A percentile compares a stretch with the other conserved stretches of the same genome.
Conservation (phyloP, 1,140 invertebrate genomes). For the Belonocnema kinseyi region DNA sequence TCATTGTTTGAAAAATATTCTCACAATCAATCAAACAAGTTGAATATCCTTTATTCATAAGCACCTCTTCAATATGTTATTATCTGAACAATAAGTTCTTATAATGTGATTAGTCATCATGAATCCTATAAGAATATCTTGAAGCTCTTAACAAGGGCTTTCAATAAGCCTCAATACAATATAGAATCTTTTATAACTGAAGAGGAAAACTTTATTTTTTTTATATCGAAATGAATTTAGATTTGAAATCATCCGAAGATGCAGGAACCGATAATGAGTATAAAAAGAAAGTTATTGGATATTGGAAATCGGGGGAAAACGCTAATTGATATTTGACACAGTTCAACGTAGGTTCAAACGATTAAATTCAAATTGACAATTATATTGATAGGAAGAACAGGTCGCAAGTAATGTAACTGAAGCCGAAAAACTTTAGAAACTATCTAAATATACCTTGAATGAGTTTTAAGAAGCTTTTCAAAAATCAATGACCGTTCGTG, state of each 20-base stretch:
- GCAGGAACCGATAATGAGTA: conserved; percentile 21
- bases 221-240: background rate
- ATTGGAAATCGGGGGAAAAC: conserved; percentile 23
- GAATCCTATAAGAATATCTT: background rate
- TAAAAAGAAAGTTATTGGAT: conserved; percentile 31
- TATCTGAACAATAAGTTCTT: too few species aligned
- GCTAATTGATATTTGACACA: conserved; percentile 11
- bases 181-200: too few species aligned
- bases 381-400: conserved; percentile 43
- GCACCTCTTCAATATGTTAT: too few species aligned
- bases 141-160: too few species aligned
- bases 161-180: too few species aligned
- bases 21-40: too few species aligned
- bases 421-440: conserved; percentile 36
- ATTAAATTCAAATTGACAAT: background rate
- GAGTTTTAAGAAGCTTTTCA: conserved; percentile 34
- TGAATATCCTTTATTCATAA: too few species aligned
- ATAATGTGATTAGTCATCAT: too few species aligned
- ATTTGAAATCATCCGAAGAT: conserved; percentile 6
- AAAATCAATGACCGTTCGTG: conserved; percentile 41
- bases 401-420: conserved; percentile 20
- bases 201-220: conserved; percentile 25
- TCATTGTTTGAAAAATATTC: too few species aligned
- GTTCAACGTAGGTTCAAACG: conserved; percentile 28
- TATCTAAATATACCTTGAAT: conserved; percentile 40